Conservation (phyloP, 2,113 vertebrate genomes). For the Lycaon pictus region DNA sequence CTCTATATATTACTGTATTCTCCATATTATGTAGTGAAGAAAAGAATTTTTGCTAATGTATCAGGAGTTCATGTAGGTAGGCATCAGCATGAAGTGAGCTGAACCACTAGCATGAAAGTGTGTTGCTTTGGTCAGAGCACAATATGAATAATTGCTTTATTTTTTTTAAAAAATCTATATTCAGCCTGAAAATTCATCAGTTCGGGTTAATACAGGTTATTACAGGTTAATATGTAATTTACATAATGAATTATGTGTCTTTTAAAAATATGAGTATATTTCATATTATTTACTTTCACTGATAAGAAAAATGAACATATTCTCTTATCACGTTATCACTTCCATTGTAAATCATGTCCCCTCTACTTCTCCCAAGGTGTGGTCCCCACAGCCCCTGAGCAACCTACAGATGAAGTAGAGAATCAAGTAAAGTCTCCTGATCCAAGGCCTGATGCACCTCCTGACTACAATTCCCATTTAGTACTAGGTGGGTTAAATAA, state of each 20-base stretch:
- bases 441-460: background rate
- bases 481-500: slow-evolving; percentile 47
- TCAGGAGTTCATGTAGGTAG: background rate
- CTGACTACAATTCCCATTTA: slow-evolving; percentile 63
- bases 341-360: background rate
- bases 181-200: background rate
- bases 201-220: background rate
- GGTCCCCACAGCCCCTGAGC: background rate
- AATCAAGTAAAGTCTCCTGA: background rate
- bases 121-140: background rate
- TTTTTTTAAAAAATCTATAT: background rate
- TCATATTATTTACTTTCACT: background rate
- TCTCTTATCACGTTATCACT: background rate
- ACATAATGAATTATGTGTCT: background rate
- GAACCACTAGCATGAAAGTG: background rate
- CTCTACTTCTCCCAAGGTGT: background rate
- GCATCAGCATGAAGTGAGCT: background rate
- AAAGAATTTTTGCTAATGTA: background rate
- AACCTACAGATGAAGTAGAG: slow-evolving; percentile 4
- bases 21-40: background rate
- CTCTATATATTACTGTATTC: background rate
- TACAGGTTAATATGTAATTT: background rate
- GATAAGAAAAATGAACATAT: background rate
- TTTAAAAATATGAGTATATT: background rate
- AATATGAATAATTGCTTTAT: background rate